A percentile compares a stretch with the other conserved stretches of the same genome.
Evolutionary conservation across 1,140 invertebrate species (phyloP).

Genomic region (Planococcus citri): DNA sequence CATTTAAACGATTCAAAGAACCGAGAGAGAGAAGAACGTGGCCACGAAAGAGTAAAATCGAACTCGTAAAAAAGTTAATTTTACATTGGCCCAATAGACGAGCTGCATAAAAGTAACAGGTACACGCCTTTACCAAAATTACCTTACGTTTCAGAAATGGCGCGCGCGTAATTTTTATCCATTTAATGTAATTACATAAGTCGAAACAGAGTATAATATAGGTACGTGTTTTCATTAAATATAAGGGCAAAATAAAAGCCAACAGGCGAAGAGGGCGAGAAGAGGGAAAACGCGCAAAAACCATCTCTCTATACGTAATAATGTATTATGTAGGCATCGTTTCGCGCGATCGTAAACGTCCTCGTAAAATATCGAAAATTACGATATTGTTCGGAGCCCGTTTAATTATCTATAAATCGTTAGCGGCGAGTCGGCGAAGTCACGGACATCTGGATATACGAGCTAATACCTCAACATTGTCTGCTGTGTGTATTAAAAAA

Average conservation of each 20-base stretch:
- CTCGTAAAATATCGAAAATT: constrained; percentile 20
- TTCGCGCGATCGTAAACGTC: constrained; percentile 15
- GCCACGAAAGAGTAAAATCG: background rate
- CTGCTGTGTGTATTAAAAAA: background rate
- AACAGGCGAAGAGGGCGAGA: background rate
- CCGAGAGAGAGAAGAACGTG: too few relatives aligned
- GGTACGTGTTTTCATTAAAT: too few relatives aligned
- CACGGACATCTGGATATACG: background rate
- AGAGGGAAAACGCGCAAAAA: too few relatives aligned
- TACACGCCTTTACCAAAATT: constrained; percentile 6
- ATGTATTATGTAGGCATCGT: constrained; percentile 18
- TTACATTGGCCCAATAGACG: background rate
- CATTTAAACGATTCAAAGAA: too few relatives aligned
- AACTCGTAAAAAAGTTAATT: background rate
- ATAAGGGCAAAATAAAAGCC: too few relatives aligned
- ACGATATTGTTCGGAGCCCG: constrained; percentile 12
- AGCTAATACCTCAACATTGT: constrained; percentile 12
- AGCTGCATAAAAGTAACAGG: background rate
- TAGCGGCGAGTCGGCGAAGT: constrained; percentile 1
- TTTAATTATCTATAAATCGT: constrained; percentile 21
- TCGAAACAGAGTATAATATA: background rate
- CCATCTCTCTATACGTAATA: background rate
- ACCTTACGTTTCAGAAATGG: background rate
- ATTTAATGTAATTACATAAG: constrained; percentile 2
- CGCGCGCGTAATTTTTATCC: background rate